These are phyloP conservation scores for Amblyteles armatorius DNA, from an alignment of 2,888 invertebrate genomes.

Conservation along the genomic window DNA sequence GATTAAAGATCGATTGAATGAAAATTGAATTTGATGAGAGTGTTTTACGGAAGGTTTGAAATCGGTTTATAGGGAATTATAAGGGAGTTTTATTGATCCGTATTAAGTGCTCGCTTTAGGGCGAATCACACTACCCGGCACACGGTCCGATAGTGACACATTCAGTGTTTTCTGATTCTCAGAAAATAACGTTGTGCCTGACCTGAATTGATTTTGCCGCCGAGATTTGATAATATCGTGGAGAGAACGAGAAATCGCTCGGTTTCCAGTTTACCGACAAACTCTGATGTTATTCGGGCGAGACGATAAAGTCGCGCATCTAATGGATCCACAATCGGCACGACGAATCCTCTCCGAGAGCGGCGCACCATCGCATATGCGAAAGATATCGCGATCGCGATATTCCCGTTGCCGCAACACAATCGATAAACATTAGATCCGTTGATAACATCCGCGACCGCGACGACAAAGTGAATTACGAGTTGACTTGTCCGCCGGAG, in stretches of 20 bases:
- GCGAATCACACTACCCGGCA: not conserved
- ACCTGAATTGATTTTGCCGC: not conserved
- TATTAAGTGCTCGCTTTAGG: not conserved
- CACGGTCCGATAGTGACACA: no score
- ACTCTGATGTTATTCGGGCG: not conserved
- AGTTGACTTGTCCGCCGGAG: conserved; percentile 29
- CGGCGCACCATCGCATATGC: not conserved
- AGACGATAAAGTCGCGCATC: not conserved
- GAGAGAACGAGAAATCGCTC: not conserved
- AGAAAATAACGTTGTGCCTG: no score
- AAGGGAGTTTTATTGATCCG: not conserved
- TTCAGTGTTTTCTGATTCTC: no score
- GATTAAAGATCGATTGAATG: not conserved
- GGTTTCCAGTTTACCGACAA: not conserved
- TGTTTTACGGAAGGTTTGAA: not conserved
- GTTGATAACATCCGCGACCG: conserved; percentile 54
- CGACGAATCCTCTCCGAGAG: not conserved
- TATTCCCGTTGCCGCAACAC: conserved; percentile 13
- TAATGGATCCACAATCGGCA: conserved; percentile 38
- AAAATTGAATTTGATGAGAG: not conserved
- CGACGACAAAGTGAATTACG: conserved; percentile 58
- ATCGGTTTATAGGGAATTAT: not conserved
- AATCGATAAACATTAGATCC: conserved; percentile 55
- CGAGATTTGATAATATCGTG: not conserved
- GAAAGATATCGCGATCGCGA: conserved; percentile 17